phyloP scores from a whole-genome alignment of 2,797 vertebrate species.

The Sciurus vulgaris region DNA sequence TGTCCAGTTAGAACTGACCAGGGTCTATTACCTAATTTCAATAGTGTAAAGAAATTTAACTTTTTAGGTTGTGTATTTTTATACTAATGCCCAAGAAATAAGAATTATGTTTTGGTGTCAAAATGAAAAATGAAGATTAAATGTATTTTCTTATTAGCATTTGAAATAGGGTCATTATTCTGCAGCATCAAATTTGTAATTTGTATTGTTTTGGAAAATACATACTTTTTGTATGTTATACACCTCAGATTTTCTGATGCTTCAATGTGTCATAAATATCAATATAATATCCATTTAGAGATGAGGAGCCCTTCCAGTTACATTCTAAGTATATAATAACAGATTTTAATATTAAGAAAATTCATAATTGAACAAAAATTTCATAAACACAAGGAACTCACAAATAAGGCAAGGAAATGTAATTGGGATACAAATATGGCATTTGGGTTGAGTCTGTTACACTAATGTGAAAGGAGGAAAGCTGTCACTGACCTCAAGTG shows the following conservation, averaged over 20 bases:
- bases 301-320: background rate
- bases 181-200: background rate
- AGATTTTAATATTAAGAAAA: background rate
- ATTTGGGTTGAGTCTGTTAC: background rate
- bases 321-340: background rate
- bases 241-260: background rate
- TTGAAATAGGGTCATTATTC: background rate
- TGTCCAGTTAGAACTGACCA: background rate
- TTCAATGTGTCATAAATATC: background rate
- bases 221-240: background rate
- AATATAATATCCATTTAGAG: background rate
- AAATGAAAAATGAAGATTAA: conserved; percentile 2
- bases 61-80: background rate
- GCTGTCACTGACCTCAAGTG: background rate
- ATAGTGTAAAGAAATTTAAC: background rate
- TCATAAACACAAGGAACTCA: background rate
- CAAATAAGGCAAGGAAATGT: background rate
- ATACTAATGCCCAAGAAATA: conserved; percentile 39
- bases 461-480: background rate
- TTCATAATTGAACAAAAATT: background rate
- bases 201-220: background rate
- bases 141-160: background rate
- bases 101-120: background rate
- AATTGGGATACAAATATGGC: background rate
- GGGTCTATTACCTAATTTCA: background rate